Evolutionary conservation across 2,888 invertebrate genomes (phyloP), one percentile per base, ranked within the genome.

Genomic region (Chalcosyrphus nemorum): DNA sequence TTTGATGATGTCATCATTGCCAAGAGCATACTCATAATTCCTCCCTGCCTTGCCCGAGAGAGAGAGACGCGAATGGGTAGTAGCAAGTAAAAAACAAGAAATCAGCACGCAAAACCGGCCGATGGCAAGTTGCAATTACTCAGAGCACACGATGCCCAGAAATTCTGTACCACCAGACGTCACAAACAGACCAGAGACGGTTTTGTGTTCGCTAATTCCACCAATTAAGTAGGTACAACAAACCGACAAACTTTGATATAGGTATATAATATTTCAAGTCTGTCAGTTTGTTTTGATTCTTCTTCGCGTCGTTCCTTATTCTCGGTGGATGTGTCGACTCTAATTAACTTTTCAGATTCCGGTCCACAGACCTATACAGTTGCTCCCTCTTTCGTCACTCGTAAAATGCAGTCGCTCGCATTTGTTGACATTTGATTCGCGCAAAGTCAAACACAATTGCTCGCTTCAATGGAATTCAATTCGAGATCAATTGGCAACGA

Each of bases 1-100:
- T 81, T 56, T 70, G 57, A 81, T 81, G 81, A 81, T 81, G 81
- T 81, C 81, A 81, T 76, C 70, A 81, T 70, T 65, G 13, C 56
- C 35, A 32, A 54, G 47, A 47, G 45, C 21, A 56, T 17, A 47
- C 45, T 35, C n/a, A 50, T 72, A 50, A 50, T 47, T 27, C 50
- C 35, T 70, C 47, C 47, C 66, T 52, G 43, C 52, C 17, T 32
- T 11, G 0, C 41, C 27, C 41, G 9, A 24, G 41, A 15, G 9
- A 1, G 32, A 32, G 29, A 24, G 24, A 4, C 41, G 59, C 0
- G 6, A 4, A 4, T 24, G 2, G 24, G 24, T 24, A 24, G 24
- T 56, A 57, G 41, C 5, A 3, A 2, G 38, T 35, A 7, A 52
- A 52, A 59, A 59, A 68, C 61, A 43, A 45, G 61, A 63, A 45